A percentile compares a stretch with the other conserved stretches of the same genome.
Evolutionary conservation across 2,797 vertebrate genomes (phyloP).

Genomic region (Acipenser oxyrinchus): DNA sequence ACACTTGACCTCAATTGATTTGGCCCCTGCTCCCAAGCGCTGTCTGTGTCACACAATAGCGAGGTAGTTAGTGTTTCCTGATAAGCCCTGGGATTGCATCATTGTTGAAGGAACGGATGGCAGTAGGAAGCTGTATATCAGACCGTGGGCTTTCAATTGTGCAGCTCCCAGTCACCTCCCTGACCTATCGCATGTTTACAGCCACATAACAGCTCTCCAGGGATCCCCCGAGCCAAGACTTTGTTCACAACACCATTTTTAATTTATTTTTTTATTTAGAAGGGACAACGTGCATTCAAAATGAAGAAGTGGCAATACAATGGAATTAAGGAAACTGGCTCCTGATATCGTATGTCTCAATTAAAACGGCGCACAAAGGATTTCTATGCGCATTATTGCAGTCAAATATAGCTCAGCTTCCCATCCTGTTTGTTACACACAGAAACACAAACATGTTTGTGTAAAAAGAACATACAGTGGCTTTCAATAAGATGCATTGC

Average conservation of each 20-base stretch:
- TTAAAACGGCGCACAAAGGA: conserved; percentile 53
- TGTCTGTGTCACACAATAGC: conserved; percentile 4
- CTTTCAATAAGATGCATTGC: too few species aligned
- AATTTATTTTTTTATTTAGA: conserved; percentile 9
- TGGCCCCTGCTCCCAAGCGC: neutral
- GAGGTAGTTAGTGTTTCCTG: neutral
- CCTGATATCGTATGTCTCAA: conserved; percentile 56
- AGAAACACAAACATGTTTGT: conserved; percentile 37
- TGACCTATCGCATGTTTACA: conserved; percentile 77
- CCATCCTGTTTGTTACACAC: conserved; percentile 58
- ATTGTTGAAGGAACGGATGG: conserved; percentile 47
- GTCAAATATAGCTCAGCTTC: conserved; percentile 63
- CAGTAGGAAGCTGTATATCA: conserved; percentile 73
- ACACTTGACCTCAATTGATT: too few species aligned
- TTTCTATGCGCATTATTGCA: conserved; percentile 49
- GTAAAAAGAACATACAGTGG: too few species aligned
- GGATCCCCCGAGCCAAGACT: conserved; percentile 35
- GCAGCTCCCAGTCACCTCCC: conserved; percentile 58
- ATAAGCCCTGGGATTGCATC: conserved; percentile 22
- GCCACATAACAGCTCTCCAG: conserved; percentile 48
- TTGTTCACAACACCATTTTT: conserved; percentile 37
- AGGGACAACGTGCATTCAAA: conserved; percentile 43
- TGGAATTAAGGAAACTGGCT: conserved; percentile 60
- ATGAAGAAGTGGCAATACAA: conserved; percentile 47
- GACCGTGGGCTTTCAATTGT: conserved; percentile 66